Evolutionary conservation across 2,113 vertebrate species (phyloP).

Genomic region (Romanogobio albipinnatus): DNA sequence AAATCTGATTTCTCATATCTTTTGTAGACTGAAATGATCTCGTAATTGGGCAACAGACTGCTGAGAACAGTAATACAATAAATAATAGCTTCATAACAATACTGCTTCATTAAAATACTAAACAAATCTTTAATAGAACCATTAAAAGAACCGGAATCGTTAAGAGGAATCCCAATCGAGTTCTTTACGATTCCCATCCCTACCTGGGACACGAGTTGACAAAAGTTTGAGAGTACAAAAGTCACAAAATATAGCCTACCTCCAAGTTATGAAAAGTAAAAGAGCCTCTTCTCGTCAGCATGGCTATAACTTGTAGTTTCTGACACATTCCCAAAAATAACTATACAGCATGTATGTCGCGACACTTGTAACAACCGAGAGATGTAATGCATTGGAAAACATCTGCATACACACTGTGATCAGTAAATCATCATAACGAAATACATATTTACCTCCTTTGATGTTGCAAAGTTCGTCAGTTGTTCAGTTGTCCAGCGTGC

Average conservation of each 20-base stretch:
- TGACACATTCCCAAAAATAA: background rate
- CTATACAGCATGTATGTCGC: background rate
- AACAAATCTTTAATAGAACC: background rate
- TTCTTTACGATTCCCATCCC: background rate
- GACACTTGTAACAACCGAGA: background rate
- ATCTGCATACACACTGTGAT: background rate
- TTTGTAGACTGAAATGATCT: background rate
- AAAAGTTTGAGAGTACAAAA: constrained; percentile 2
- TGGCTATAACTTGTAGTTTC: background rate
- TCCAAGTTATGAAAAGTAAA: background rate
- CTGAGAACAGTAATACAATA: background rate
- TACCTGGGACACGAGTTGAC: constrained; percentile 17
- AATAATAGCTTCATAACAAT: no score
- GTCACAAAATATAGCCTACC: background rate
- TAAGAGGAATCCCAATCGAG: background rate
- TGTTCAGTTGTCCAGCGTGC: constrained; percentile 43
- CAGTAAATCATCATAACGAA: constrained; percentile 11
- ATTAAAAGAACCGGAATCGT: background rate
- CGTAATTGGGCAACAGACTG: background rate
- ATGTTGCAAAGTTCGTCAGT: constrained; percentile 24
- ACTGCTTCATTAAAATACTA: background rate
- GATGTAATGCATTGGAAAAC: background rate
- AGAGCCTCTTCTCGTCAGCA: background rate
- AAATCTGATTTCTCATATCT: background rate
- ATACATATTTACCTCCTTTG: constrained; percentile 13